Evolutionary conservation across 2,797 vertebrate species (phyloP), one percentile per base, ranked within the genome.

Genomic region (Apogon talboti): DNA sequence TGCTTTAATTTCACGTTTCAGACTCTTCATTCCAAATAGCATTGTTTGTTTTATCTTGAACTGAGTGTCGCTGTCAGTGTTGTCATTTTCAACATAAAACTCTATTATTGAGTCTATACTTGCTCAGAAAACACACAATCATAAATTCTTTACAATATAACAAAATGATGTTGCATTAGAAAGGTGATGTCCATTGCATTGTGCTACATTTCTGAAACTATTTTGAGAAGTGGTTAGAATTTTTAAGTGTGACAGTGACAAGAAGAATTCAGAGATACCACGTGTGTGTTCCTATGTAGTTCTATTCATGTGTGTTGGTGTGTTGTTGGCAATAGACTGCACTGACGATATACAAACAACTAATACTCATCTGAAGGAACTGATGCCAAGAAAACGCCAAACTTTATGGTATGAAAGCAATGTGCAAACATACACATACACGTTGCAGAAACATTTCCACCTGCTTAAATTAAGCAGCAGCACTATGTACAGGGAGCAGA

Each of bases 1-100:
- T 87, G 84, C 77, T 88, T 81, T 76, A 69, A 69, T 67, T 33
- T 58, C 7, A 2, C 10, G 53, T 57, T 67, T 46, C 51, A 57
- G 85, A 44, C 60, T 88, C 67, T 47, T 85, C 18, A 50, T 14
- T 77, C n/a, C 15, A 58, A 53, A 40, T 51, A 41, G 37, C 1
- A 28, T 33, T 37, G 11, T 6, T 11, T n/a, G 6, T 1, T 13
- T 13, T 30, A 40, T 60, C 6, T 43, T 1, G 0, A 54, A 65
- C n/a, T 51, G 11, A 71, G 15, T 33, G 13, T 40, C 33, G 28
- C 8, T 53, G 15, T 72, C 57, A 54, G 35, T 53, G 18, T 0
- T 11, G 3, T 35, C 15, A 33, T 14, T 63, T 45, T 62, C 49
- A 37, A 0, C 24, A 66, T 59, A 41, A 51, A 65, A 59, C 9